Conservation (phyloP, 2,888 invertebrate genomes). For the Mantis religiosa region DNA sequence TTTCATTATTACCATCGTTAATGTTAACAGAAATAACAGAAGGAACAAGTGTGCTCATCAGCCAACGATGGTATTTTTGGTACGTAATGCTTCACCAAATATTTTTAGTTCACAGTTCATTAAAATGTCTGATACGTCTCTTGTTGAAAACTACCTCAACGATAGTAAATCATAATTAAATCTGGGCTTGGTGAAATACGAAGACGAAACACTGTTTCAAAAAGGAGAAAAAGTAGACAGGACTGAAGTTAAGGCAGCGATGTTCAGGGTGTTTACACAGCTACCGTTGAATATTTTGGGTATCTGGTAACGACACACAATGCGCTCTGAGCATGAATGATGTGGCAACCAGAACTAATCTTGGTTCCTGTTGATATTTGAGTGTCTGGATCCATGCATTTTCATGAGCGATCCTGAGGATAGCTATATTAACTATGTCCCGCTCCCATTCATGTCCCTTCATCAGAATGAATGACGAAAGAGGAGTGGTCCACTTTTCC, state of each 20-base stretch:
- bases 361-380: background rate
- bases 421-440: background rate
- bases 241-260: background rate
- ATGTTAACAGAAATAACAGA: background rate
- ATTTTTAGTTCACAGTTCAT: background rate
- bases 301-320: background rate
- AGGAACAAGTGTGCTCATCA: background rate
- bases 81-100: background rate
- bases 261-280: background rate
- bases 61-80: background rate
- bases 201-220: background rate
- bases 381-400: background rate
- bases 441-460: background rate
- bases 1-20: too few species aligned
- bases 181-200: background rate
- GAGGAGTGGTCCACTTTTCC: background rate
- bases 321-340: background rate
- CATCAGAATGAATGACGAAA: background rate
- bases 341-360: background rate
- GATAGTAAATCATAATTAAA: background rate
- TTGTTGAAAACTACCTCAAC: background rate
- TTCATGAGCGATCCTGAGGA: background rate
- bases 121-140: background rate
- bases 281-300: background rate
- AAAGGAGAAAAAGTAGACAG: background rate